A percentile compares a stretch with the other conserved stretches of the same genome.
Conservation (phyloP, 2,888 invertebrate species). For the Limulus polyphemus region DNA sequence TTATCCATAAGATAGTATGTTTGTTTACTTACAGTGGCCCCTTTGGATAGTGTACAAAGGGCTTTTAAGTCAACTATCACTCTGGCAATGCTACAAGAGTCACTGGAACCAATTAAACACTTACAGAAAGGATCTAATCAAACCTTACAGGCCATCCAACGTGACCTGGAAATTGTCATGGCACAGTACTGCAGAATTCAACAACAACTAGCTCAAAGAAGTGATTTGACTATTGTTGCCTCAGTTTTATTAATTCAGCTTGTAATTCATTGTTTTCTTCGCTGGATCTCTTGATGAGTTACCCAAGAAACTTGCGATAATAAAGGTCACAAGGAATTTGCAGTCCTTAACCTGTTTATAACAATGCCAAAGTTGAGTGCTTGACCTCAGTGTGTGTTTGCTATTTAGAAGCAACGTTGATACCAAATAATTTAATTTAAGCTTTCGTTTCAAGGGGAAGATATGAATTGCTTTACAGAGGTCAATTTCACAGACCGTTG, state of each 20-base stretch:
- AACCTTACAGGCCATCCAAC: constrained; percentile 13
- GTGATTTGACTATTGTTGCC: constrained; percentile 12
- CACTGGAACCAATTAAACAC: constrained; percentile 11
- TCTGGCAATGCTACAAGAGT: constrained; percentile 14
- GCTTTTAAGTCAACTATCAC: constrained; percentile 7
- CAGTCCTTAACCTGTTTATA: no score
- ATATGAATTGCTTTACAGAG: no score
- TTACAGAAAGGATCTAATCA: constrained; percentile 15
- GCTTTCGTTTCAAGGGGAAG: no score
- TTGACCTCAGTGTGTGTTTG: no score
- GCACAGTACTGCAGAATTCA: constrained; percentile 13
- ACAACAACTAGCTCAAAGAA: constrained; percentile 7
- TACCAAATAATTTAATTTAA: no score
- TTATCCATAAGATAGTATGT: no score
- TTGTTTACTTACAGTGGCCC: no score
- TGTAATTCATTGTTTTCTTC: constrained; percentile 8
- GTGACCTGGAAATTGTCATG: constrained; percentile 14
- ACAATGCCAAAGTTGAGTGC: no score
- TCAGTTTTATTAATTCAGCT: constrained; percentile 16
- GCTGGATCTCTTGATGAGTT: background rate
- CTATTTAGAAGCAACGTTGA: no score
- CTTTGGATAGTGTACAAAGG: no score
- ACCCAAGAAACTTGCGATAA: background rate
- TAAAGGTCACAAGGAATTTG: no score
- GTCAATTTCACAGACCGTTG: no score